These are phyloP conservation scores for Aurelia coerulea DNA, from an alignment of 30 jellyfish, hydroid and myxozoan species.

Conservation along the genomic window DNA sequence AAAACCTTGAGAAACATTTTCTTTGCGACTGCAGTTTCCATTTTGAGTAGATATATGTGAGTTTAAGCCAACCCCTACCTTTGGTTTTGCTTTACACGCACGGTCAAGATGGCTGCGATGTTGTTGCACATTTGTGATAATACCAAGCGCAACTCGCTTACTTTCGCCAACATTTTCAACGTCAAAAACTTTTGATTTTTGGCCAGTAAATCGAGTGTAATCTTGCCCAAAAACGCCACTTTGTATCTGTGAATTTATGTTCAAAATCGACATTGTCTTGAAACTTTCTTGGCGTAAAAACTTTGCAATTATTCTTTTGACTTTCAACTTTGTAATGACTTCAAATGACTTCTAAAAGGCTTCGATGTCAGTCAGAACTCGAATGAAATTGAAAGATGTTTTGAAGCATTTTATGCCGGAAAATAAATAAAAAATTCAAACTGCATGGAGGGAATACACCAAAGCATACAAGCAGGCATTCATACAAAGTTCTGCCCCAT, in stretches of 20 bases:
- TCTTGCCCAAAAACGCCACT: background rate
- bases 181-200: conserved; percentile 32
- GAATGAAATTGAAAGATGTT: no score
- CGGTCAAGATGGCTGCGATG: conserved; percentile 76
- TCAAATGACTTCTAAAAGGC: no score
- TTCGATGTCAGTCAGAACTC: no score
- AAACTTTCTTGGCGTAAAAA: no score
- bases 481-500: no score
- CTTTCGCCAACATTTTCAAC: conserved; percentile 6
- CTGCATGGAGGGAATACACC: no score
- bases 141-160: conserved; percentile 75
- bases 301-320: no score
- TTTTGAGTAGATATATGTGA: background rate
- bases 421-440: no score
- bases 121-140: conserved; percentile 61
- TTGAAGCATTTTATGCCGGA: no score
- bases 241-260: background rate
- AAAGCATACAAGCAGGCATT: no score
- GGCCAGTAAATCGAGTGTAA: conserved; percentile 22
- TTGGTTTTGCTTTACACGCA: conserved; percentile 64
- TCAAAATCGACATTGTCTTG: conserved; percentile 6
- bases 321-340: no score
- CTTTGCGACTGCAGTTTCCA: background rate
- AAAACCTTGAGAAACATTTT: conserved; percentile 14
- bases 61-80: background rate